These are phyloP conservation scores for Chalcosyrphus nemorum DNA, from an alignment of 2,888 invertebrate species.

Conservation along the genomic window DNA sequence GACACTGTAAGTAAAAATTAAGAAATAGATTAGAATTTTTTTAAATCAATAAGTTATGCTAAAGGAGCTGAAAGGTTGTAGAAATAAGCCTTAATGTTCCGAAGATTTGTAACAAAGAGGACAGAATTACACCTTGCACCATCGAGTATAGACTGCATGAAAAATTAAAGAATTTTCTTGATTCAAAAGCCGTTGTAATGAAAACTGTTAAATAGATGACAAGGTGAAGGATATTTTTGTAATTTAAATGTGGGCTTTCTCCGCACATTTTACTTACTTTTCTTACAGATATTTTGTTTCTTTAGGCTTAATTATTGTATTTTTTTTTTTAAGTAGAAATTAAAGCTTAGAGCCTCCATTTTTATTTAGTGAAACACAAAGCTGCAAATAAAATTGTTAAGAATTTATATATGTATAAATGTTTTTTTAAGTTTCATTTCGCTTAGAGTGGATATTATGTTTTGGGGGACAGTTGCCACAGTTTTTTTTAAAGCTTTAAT, in stretches of 20 bases:
- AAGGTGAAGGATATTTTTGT: neutral
- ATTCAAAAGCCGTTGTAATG: neutral
- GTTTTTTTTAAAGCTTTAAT: constrained; percentile 1
- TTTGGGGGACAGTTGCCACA: neutral
- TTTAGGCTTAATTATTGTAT: neutral
- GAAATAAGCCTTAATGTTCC: neutral
- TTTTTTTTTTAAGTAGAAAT: neutral
- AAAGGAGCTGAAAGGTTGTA: neutral
- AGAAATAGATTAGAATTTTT: constrained; percentile 31
- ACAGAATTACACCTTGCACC: neutral
- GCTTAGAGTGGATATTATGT: neutral
- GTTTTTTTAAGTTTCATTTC: neutral
- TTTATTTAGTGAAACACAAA: constrained; percentile 29
- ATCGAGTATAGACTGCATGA: neutral
- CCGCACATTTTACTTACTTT: constrained; percentile 6
- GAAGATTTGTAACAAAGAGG: neutral
- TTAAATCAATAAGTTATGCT: neutral
- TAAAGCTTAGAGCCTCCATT: constrained; percentile 17
- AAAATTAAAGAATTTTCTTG: neutral
- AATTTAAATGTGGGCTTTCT: neutral
- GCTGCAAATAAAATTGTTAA: constrained; percentile 33
- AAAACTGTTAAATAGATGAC: neutral
- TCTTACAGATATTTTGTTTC: neutral
- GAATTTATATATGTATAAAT: neutral
- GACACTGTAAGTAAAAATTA: constrained; percentile 76